phyloP scores from a whole-genome alignment of 1,140 invertebrate genomes.

The Condylostylus longicornis region DNA sequence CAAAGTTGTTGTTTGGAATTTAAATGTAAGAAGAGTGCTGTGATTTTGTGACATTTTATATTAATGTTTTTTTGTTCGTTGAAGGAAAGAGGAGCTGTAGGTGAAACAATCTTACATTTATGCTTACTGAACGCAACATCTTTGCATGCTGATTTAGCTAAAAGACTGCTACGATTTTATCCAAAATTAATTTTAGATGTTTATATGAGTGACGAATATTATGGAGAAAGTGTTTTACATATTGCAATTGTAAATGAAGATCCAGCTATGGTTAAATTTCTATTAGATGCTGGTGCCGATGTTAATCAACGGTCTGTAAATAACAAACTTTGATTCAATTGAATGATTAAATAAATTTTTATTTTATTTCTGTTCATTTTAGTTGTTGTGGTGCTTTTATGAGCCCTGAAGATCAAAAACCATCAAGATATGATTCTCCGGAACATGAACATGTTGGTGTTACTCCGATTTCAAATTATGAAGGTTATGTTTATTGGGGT shows the following conservation, averaged over 20 bases:
- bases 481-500: conserved; percentile 97
- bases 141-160: conserved; percentile 82
- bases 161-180: conserved; percentile 77
- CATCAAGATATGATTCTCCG: conserved; percentile 65
- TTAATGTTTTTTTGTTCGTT: conserved; percentile 6
- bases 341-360: background rate
- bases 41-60: background rate
- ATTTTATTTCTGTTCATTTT: background rate
- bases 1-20: conserved; percentile 80
- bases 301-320: conserved; percentile 54
- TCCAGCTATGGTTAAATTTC: conserved; percentile 89
- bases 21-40: conserved; percentile 38
- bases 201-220: conserved; percentile 93
- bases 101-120: conserved; percentile 86
- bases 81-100: conserved; percentile 80
- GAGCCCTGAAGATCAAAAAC: conserved; percentile 94
- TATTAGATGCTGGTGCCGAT: conserved; percentile 82
- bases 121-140: conserved; percentile 84
- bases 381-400: conserved; percentile 87
- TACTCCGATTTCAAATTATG: conserved; percentile 75
- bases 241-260: conserved; percentile 98
- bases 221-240: conserved; percentile 83
- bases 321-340: background rate
- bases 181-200: conserved; percentile 93
- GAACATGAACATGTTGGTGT: conserved; percentile 89